These are phyloP conservation scores for Hyaena hyaena DNA, from an alignment of 2,113 vertebrate genomes.

Conservation along the genomic window DNA sequence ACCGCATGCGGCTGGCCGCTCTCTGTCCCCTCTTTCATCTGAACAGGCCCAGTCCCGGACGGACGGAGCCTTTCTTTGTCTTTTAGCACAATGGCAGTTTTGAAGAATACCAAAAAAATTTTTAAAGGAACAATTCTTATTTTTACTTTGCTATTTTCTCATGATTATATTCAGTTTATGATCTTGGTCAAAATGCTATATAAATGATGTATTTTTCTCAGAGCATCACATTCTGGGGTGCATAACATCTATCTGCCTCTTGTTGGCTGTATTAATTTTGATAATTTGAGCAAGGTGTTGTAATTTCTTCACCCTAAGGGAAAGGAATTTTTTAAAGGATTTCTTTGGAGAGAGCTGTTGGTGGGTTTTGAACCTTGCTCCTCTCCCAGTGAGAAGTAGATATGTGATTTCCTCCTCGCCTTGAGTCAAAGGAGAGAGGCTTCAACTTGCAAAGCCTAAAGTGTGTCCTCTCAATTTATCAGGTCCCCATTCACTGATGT, in stretches of 20 bases:
- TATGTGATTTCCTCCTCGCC: not conserved
- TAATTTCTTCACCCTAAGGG: not conserved
- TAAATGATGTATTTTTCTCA: not conserved
- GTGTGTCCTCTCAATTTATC: not conserved
- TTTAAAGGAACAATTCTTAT: slow-evolving; percentile 4
- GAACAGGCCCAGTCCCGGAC: not conserved
- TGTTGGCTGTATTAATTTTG: not conserved
- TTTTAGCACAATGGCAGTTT: not conserved
- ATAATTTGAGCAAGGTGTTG: not conserved
- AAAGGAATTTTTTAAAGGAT: not conserved
- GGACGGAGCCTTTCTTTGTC: not conserved
- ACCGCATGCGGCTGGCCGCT: not conserved
- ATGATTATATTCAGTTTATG: not conserved
- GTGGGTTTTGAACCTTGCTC: not conserved
- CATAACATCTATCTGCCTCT: not conserved
- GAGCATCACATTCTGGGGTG: not conserved
- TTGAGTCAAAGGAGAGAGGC: not conserved
- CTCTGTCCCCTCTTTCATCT: not conserved
- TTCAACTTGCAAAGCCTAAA: not conserved
- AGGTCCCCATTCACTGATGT: not conserved
- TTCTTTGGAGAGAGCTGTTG: slow-evolving; percentile 20
- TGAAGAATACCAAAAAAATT: not conserved
- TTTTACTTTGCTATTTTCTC: slow-evolving; percentile 49
- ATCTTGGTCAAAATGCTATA: not conserved
- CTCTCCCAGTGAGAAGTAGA: not conserved